Conservation (phyloP, 1,140 invertebrate genomes). For the Zaprionus gabonicus region DNA sequence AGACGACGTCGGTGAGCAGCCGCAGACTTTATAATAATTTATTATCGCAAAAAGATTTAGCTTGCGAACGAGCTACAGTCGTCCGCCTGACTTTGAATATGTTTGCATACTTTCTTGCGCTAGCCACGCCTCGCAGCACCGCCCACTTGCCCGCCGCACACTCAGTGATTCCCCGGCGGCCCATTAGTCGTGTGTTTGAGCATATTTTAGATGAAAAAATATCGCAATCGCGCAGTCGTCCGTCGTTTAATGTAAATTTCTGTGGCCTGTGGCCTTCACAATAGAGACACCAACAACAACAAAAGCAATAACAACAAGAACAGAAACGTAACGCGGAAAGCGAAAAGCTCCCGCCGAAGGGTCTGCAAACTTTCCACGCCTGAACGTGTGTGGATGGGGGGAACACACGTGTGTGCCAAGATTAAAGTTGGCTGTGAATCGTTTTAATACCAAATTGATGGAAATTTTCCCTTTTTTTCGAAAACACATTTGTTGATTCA, state of each 20-base stretch:
- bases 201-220: conserved; percentile 79
- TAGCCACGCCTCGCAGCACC: not conserved
- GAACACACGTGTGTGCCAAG: not conserved
- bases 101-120: conserved; percentile 53
- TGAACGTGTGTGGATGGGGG: not conserved
- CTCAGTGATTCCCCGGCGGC: conserved; percentile 61
- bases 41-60: conserved; percentile 71
- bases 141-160: not conserved
- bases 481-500: conserved; percentile 24
- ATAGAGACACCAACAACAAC: not conserved
- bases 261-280: conserved; percentile 19
- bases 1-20: conserved; percentile 15
- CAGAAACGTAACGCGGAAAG: conserved; percentile 5
- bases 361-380: not conserved
- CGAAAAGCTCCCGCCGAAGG: not conserved
- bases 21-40: conserved; percentile 81
- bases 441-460: conserved; percentile 4
- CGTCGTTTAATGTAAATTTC: conserved; percentile 44
- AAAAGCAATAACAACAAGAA: not conserved
- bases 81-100: conserved; percentile 47
- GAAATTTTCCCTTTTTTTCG: not conserved
- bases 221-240: conserved; percentile 52
- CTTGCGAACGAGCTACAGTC: conserved; percentile 13
- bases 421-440: not conserved
- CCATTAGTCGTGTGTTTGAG: conserved; percentile 76